phyloP scores from a whole-genome alignment of 2,797 vertebrate genomes.

The Parauchenoglanis ngamensis region DNA sequence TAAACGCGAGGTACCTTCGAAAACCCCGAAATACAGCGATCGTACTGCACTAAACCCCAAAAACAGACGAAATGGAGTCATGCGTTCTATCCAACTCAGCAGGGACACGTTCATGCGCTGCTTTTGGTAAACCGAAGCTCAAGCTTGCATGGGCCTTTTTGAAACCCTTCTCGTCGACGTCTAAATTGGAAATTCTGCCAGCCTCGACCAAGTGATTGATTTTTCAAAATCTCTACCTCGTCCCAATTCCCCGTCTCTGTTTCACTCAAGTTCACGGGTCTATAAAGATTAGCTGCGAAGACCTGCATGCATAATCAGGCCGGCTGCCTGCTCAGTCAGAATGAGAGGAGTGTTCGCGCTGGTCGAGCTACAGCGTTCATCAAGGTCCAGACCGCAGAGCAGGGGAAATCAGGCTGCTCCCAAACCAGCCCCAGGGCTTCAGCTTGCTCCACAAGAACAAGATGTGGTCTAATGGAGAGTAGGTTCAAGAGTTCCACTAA shows the following conservation, averaged over 20 bases:
- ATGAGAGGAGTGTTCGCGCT: constrained; percentile 52
- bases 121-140: not conserved
- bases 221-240: constrained; percentile 11
- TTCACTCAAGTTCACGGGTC: constrained; percentile 68
- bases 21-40: not conserved
- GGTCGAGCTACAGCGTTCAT: not conserved
- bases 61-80: too few relatives aligned
- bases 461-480: not conserved
- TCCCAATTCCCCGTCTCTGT: constrained; percentile 43
- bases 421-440: not conserved
- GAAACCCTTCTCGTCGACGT: not conserved
- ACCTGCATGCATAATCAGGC: constrained; percentile 66
- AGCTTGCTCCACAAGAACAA: not conserved
- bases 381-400: not conserved
- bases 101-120: not conserved
- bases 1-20: not conserved
- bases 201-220: constrained; percentile 16
- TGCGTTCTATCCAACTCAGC: not conserved
- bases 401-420: not conserved
- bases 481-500: not conserved
- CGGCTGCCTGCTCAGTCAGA: constrained; percentile 67
- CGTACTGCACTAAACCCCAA: not conserved
- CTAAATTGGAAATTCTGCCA: constrained; percentile 27
- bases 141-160: not conserved
- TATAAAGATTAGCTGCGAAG: constrained; percentile 72